Percentiles rank a stretch among this genome's conserved stretches.
These are phyloP conservation scores for Actinopyga echinites DNA, from an alignment of 53 echinoderm and acorn worm species.

Conservation along the genomic window DNA sequence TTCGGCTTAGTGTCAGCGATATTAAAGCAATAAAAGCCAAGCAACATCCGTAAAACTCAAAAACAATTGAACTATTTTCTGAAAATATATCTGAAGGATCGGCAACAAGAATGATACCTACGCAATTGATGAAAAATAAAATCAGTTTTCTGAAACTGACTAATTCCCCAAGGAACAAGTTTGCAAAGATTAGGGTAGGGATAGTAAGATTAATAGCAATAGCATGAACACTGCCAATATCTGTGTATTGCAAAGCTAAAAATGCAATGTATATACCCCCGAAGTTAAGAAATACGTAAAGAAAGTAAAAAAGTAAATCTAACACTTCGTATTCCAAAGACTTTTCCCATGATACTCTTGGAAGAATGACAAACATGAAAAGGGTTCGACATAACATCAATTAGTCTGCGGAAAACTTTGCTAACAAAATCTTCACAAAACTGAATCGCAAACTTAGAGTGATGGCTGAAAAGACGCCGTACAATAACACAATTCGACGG, in stretches of 20 bases:
- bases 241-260: not conserved
- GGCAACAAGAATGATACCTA: constrained; percentile 4
- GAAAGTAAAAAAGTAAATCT: not conserved
- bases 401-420: not conserved
- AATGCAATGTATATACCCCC: not conserved
- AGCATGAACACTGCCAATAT: not conserved
- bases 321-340: not conserved
- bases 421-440: not conserved
- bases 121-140: not conserved
- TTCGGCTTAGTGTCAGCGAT: not conserved
- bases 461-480: not conserved
- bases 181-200: not conserved
- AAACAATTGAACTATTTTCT: no score
- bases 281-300: not conserved
- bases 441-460: not conserved
- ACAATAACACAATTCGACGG: not conserved
- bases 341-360: not conserved
- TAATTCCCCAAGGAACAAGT: not conserved
- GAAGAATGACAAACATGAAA: not conserved
- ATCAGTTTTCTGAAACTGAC: not conserved
- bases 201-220: not conserved
- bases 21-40: not conserved
- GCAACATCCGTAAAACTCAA: not conserved
- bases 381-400: not conserved
- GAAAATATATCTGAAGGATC: not conserved